phyloP scores from a whole-genome alignment of 2,888 invertebrate genomes.

The Dugesia japonica region DNA sequence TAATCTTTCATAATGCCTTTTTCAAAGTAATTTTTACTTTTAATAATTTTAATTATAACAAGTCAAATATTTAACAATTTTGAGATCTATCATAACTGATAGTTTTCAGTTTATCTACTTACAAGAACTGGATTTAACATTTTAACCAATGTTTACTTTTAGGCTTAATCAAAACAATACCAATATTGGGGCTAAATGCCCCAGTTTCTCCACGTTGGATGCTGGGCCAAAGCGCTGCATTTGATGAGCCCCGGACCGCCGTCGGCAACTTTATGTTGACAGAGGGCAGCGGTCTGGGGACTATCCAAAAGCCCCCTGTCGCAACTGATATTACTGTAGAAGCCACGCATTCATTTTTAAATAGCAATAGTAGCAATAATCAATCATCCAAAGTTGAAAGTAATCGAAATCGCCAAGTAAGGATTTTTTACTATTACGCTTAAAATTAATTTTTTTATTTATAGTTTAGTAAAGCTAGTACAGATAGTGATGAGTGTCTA shows the following conservation, averaged over 20 bases:
- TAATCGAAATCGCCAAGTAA: constrained; percentile 7
- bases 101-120: too few species aligned
- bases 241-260: constrained; percentile 90
- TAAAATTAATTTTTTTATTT: too few species aligned
- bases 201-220: constrained; percentile 15
- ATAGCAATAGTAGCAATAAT: not conserved
- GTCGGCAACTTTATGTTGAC: constrained; percentile 52
- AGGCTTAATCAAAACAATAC: not conserved
- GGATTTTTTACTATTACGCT: not conserved
- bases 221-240: constrained; percentile 97
- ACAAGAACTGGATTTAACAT: too few species aligned
- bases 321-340: constrained; percentile 37
- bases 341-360: not conserved
- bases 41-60: too few species aligned
- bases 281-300: constrained; percentile 61
- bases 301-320: constrained; percentile 58
- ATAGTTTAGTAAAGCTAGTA: not conserved
- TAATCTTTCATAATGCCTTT: constrained; percentile 16
- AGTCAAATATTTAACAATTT: too few species aligned
- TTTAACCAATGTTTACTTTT: too few species aligned
- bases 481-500: not conserved
- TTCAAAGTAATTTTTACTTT: not conserved
- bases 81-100: too few species aligned
- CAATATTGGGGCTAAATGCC: constrained; percentile 9
- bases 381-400: not conserved